These are phyloP conservation scores for Manacus vitellinus DNA, from an alignment of 2,113 vertebrate genomes.

Conservation along the genomic window DNA sequence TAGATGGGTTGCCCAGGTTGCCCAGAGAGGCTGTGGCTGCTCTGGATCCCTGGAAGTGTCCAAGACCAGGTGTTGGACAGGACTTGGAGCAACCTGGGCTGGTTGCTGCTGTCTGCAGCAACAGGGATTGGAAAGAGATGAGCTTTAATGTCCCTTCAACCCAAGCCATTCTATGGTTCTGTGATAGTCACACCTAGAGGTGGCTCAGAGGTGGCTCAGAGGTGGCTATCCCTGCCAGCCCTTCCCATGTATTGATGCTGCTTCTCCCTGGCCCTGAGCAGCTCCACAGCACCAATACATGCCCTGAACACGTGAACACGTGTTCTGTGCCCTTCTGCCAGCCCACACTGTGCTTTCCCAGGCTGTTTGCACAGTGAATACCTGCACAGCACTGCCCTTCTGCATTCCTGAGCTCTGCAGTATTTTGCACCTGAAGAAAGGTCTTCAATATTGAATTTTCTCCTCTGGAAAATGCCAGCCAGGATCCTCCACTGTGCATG, in stretches of 20 bases:
- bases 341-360: neutral
- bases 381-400: neutral
- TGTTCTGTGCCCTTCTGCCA: neutral
- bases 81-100: neutral
- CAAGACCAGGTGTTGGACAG: neutral
- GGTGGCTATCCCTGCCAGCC: neutral
- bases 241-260: rapidly evolving
- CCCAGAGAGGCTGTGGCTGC: neutral
- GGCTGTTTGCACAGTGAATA: neutral
- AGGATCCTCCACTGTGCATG: rapidly evolving
- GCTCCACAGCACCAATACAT: neutral
- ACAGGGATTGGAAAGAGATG: neutral
- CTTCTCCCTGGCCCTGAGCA: neutral
- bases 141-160: neutral
- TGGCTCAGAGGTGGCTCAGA: neutral
- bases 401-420: neutral
- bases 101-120: neutral
- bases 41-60: neutral
- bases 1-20: neutral
- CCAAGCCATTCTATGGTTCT: neutral
- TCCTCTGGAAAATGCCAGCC: neutral
- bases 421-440: neutral
- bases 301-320: too few species aligned
- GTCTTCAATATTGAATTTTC: neutral
- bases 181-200: rapidly evolving